Conservation (phyloP, 2,888 invertebrate species). For the Invenusta paracnida region DNA sequence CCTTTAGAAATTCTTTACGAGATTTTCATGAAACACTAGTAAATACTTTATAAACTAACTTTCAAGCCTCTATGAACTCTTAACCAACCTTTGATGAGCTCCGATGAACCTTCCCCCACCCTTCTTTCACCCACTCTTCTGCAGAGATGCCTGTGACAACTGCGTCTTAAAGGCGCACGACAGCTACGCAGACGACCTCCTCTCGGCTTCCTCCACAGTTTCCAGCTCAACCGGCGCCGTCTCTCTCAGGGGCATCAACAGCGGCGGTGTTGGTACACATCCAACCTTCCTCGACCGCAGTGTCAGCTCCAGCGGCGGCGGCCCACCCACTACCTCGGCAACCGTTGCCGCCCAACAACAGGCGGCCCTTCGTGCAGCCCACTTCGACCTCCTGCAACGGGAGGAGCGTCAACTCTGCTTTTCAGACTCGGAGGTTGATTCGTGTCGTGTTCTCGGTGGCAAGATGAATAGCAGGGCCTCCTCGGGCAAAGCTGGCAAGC, state of each 20-base stretch:
- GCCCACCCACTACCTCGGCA: no score
- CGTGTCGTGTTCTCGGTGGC: not conserved
- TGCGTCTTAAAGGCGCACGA: slow-evolving; percentile 2
- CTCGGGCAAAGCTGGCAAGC: not conserved
- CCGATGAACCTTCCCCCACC: not conserved
- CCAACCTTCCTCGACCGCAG: not conserved
- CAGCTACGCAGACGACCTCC: not conserved
- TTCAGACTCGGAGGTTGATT: slow-evolving; percentile 11
- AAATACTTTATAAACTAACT: no score
- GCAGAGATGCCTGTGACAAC: slow-evolving; percentile 4
- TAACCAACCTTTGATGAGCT: no score
- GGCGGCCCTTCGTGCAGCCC: not conserved
- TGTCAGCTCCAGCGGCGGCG: not conserved
- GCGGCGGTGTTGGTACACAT: not conserved
- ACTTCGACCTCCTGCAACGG: not conserved
- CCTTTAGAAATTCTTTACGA: no score
- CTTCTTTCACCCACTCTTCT: not conserved
- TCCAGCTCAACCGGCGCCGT: not conserved
- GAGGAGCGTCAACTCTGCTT: slow-evolving; percentile 11
- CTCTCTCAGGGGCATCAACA: not conserved
- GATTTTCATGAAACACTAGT: no score
- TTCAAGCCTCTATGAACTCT: no score
- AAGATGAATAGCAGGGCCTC: not conserved
- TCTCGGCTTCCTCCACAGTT: not conserved
- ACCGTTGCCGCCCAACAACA: not conserved